These are phyloP conservation scores for Kryptopterus vitreolus DNA, from an alignment of 2,797 vertebrate species.

Conservation along the genomic window DNA sequence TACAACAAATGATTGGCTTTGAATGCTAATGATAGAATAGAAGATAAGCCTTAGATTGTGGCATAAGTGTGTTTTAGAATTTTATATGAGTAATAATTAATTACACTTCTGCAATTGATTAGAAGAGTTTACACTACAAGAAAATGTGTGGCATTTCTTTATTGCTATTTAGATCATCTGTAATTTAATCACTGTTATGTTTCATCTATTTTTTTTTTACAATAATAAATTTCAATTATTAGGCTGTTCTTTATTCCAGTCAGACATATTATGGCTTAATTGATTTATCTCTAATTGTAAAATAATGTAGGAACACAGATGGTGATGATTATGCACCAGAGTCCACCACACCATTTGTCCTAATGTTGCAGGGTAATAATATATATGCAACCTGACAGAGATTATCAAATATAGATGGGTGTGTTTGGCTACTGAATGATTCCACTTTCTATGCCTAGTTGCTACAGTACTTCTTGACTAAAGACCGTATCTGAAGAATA, in stretches of 20 bases:
- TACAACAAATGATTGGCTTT: too few species aligned
- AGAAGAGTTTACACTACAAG: not conserved
- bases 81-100: not conserved
- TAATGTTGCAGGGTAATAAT: not conserved
- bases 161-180: not conserved
- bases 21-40: not conserved
- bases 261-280: not conserved
- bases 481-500: not conserved
- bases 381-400: not conserved
- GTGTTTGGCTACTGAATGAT: constrained; percentile 6
- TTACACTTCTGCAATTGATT: not conserved
- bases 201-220: not conserved
- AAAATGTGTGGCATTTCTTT: not conserved
- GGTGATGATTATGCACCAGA: not conserved
- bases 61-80: not conserved
- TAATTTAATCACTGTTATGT: not conserved
- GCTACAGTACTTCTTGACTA: not conserved
- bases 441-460: not conserved
- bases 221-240: not conserved
- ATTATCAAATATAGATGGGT: not conserved
- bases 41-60: not conserved
- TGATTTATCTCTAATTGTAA: not conserved
- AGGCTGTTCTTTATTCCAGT: not conserved
- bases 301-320: not conserved
- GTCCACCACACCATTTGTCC: not conserved